A percentile compares a stretch with the other conserved stretches of the same genome.
These are phyloP conservation scores for Microctonus brassicae DNA, from an alignment of 2,888 invertebrate species.

Conservation along the genomic window DNA sequence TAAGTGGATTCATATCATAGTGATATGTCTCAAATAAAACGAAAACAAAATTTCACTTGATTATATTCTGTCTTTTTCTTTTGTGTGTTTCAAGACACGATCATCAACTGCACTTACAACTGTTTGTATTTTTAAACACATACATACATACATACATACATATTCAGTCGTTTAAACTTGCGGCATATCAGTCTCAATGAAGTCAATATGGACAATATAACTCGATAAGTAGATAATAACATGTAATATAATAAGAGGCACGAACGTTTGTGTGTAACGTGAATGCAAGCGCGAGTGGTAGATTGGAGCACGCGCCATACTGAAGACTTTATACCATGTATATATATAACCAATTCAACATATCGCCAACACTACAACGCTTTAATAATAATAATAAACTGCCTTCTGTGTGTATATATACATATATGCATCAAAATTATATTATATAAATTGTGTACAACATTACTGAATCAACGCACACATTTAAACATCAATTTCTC, in stretches of 20 bases:
- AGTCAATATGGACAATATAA: slow-evolving; percentile 61
- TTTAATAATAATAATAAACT: slow-evolving; percentile 20
- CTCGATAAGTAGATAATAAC: slow-evolving; percentile 66
- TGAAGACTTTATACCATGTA: slow-evolving; percentile 57
- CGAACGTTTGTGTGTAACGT: slow-evolving; percentile 30
- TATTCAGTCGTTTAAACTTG: slow-evolving; percentile 9
- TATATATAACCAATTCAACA: slow-evolving; percentile 51
- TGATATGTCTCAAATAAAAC: neutral
- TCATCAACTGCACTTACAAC: neutral
- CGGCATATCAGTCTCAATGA: slow-evolving; percentile 60
- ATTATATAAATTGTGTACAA: neutral
- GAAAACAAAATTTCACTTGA: neutral
- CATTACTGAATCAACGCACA: neutral
- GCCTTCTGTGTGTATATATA: neutral
- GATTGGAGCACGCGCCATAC: slow-evolving; percentile 39
- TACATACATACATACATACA: too few relatives aligned
- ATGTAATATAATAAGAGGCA: slow-evolving; percentile 62
- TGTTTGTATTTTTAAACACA: neutral
- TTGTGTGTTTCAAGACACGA: neutral
- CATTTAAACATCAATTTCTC: neutral
- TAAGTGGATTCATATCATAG: neutral
- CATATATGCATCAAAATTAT: neutral
- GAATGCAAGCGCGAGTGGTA: slow-evolving; percentile 15
- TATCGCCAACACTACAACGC: slow-evolving; percentile 16
- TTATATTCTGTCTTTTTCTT: neutral